These are phyloP conservation scores for Orthonevra nobilis DNA, from an alignment of 2,888 invertebrate species.

Conservation along the genomic window DNA sequence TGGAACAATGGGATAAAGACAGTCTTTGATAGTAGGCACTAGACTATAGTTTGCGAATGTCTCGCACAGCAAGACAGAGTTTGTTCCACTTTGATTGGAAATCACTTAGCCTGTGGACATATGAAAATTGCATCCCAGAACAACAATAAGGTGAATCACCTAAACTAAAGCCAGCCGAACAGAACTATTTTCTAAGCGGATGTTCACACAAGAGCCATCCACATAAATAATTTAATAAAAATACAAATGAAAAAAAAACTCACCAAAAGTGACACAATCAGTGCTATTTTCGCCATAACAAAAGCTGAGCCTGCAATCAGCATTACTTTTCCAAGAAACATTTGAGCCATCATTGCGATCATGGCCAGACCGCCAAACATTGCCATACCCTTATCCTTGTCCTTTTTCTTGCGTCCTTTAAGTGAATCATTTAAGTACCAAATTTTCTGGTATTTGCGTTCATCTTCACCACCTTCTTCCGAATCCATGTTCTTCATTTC, in stretches of 20 bases:
- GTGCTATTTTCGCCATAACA: constrained; percentile 84
- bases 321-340: constrained; percentile 86
- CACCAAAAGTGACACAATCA: constrained; percentile 83
- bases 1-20: no score
- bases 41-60: no score
- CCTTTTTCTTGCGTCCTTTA: constrained; percentile 82
- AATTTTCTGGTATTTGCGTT: constrained; percentile 72
- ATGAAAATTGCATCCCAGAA: no score
- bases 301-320: constrained; percentile 85
- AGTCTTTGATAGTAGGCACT: no score
- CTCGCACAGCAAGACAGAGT: no score
- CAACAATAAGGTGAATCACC: no score
- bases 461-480: constrained; percentile 76
- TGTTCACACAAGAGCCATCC: no score
- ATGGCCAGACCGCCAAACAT: constrained; percentile 84
- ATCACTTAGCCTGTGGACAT: no score
- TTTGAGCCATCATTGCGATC: constrained; percentile 84
- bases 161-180: no score
- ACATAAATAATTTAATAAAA: background rate
- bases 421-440: constrained; percentile 73
- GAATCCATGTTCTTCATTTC: constrained; percentile 22
- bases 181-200: no score
- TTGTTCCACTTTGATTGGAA: no score
- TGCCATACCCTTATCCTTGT: constrained; percentile 81
- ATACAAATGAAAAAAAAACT: constrained; percentile 73